A percentile compares a stretch with the other conserved stretches of the same genome.
Evolutionary conservation across 2,797 vertebrate genomes (phyloP).

Genomic region (Syncerus caffer): DNA sequence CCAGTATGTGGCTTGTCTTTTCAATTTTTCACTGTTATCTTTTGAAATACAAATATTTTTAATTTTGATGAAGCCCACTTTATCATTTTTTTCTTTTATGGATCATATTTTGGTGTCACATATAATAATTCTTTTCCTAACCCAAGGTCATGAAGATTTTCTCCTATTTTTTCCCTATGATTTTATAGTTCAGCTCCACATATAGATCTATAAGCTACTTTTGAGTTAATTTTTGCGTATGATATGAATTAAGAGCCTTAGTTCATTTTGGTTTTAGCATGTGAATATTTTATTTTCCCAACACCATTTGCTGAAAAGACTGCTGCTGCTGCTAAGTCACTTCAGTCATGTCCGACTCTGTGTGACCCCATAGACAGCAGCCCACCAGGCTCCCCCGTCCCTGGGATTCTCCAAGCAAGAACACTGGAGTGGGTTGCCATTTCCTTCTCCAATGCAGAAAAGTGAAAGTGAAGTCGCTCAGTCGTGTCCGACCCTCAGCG

Average conservation of each 20-base stretch:
- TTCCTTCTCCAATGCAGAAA: no score
- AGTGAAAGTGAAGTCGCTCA: no score
- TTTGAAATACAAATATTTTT: conserved; percentile 17
- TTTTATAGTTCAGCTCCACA: background rate
- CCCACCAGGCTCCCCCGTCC: no score
- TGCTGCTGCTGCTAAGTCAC: background rate
- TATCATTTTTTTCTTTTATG: background rate
- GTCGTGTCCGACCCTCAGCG: no score
- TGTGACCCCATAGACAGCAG: no score
- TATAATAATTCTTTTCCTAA: background rate
- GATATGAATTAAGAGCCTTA: background rate
- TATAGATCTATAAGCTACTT: background rate
- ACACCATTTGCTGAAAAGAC: background rate
- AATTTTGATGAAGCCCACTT: conserved; percentile 14
- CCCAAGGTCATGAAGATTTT: background rate
- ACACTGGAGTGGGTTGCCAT: no score
- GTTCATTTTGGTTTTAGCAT: background rate
- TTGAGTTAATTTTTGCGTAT: background rate
- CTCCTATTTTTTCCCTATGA: background rate
- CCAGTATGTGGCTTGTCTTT: background rate
- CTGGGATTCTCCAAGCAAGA: no score
- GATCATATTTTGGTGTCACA: background rate
- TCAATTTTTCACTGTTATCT: background rate
- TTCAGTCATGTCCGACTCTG: no score
- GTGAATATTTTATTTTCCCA: conserved; percentile 1